A percentile compares a stretch with the other conserved stretches of the same genome.
These are phyloP conservation scores for Dreissena rostriformis DNA, from an alignment of 1,140 invertebrate genomes.

Conservation along the genomic window DNA sequence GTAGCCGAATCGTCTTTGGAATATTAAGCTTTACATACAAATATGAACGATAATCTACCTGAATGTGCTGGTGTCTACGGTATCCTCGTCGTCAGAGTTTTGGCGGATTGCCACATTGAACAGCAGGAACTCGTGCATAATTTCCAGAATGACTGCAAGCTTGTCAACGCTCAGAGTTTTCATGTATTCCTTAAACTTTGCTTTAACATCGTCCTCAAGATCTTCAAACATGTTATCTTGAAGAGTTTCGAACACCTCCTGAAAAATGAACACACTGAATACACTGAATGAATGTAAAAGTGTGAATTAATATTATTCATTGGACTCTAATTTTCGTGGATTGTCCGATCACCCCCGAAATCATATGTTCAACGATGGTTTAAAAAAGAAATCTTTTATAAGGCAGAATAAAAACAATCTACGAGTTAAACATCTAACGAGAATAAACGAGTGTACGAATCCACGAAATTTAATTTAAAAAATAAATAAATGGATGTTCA, in stretches of 20 bases:
- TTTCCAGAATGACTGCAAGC: slow-evolving; percentile 13
- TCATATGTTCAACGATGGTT: background rate
- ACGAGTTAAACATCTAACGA: too few species aligned
- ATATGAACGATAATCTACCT: slow-evolving; percentile 2
- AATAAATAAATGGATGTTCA: too few species aligned
- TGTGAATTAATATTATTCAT: background rate
- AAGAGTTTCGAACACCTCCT: slow-evolving; percentile 38
- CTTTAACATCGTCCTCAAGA: slow-evolving; percentile 2
- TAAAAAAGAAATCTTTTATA: background rate
- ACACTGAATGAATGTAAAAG: background rate
- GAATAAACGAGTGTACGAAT: too few species aligned
- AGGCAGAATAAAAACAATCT: background rate
- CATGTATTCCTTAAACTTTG: slow-evolving; percentile 17
- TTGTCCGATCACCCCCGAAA: background rate
- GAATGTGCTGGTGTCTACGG: slow-evolving; percentile 1
- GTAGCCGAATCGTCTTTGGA: too few species aligned
- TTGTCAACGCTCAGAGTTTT: slow-evolving; percentile 40
- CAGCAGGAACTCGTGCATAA: slow-evolving; percentile 38
- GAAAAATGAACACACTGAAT: background rate
- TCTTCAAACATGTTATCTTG: slow-evolving; percentile 11
- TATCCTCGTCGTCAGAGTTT: slow-evolving; percentile 36
- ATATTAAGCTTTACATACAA: too few species aligned
- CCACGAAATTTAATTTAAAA: too few species aligned
- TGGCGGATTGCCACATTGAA: slow-evolving; percentile 21
- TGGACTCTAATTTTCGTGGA: background rate